Evolutionary conservation across 1,140 invertebrate species (phyloP).

Genomic region (Pentalonia nigronervosa): DNA sequence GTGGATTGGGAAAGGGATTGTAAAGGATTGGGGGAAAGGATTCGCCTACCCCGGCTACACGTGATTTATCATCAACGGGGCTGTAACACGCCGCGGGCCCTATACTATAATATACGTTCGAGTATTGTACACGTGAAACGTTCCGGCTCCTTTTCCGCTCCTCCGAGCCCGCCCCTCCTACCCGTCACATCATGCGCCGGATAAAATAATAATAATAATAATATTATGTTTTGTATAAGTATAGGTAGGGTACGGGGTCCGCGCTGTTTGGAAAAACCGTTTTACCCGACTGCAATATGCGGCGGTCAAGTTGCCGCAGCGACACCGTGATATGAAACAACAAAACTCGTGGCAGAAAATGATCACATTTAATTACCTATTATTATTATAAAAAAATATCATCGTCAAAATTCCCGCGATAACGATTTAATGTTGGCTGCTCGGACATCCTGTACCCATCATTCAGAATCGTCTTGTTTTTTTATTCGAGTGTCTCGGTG

Average conservation of each 20-base stretch:
- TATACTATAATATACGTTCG: neutral
- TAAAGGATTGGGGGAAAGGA: neutral
- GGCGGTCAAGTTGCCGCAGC: neutral
- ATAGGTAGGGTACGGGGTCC: neutral
- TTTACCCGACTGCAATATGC: neutral
- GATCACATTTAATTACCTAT: too few relatives aligned
- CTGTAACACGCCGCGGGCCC: neutral
- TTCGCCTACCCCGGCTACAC: neutral
- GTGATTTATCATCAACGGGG: conserved; percentile 7
- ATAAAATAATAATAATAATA: neutral
- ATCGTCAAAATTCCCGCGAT: neutral
- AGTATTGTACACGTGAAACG: neutral
- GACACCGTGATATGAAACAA: neutral
- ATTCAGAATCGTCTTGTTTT: neutral
- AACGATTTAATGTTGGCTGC: neutral
- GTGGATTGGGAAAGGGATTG: too few relatives aligned
- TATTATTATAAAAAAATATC: neutral
- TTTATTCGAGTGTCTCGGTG: neutral
- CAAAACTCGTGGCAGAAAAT: neutral
- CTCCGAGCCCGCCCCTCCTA: neutral
- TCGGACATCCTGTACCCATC: neutral
- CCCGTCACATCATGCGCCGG: too few relatives aligned
- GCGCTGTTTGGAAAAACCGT: neutral
- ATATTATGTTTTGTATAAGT: neutral
- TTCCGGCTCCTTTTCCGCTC: neutral